phyloP scores from a whole-genome alignment of 2,113 vertebrate species.

The Piaya cayana region DNA sequence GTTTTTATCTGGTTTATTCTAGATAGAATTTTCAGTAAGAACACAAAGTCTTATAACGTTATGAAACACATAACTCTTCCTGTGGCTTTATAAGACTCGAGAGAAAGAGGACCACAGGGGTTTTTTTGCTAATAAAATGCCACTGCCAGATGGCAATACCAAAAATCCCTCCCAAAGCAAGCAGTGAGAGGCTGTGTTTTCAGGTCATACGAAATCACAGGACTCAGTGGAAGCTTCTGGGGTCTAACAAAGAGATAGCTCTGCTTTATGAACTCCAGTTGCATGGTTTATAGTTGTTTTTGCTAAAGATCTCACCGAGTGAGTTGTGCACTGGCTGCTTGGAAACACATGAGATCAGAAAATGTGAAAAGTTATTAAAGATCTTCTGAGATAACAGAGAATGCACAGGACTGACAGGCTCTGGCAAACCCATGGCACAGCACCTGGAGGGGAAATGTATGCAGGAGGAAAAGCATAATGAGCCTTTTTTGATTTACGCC shows the following conservation, averaged over 20 bases:
- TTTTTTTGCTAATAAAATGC: neutral
- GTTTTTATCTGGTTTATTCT: neutral
- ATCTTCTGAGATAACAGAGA: neutral
- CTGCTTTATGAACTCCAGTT: neutral
- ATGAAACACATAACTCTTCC: neutral
- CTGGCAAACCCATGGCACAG: neutral
- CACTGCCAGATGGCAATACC: neutral
- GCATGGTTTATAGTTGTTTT: neutral
- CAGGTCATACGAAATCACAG: neutral
- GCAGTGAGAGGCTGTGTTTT: neutral
- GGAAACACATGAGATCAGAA: neutral
- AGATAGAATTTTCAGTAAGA: no score
- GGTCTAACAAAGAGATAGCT: neutral
- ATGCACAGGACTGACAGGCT: neutral
- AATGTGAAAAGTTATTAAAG: neutral
- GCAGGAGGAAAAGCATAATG: neutral
- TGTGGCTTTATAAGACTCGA: neutral
- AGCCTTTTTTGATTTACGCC: neutral
- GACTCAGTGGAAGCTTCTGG: neutral
- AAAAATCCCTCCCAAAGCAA: neutral
- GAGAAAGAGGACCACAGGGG: neutral
- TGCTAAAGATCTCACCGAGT: neutral
- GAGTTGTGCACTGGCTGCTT: neutral
- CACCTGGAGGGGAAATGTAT: neutral
- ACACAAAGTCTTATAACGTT: neutral